A percentile compares a stretch with the other conserved stretches of the same genome.
Conservation (phyloP, 2,888 invertebrate genomes). For the Brachynemurus nebulosus region DNA sequence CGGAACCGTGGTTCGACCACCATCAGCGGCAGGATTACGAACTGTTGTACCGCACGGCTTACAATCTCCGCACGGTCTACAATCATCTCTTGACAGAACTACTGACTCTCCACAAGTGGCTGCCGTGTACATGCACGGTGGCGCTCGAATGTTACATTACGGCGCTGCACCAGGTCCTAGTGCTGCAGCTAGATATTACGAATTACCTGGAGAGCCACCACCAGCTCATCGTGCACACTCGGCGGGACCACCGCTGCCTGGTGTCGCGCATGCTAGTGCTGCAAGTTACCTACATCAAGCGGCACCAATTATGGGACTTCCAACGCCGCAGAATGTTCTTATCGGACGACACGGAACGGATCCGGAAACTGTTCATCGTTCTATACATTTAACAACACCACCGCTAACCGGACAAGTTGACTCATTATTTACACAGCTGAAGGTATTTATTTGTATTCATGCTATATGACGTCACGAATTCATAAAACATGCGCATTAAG, state of each 20-base stretch:
- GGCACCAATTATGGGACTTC: conserved; percentile 28
- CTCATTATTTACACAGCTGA: conserved; percentile 62
- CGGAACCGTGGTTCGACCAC: conserved; percentile 11
- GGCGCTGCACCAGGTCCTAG: conserved; percentile 26
- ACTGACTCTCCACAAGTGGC: conserved; percentile 56
- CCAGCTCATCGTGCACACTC: conserved; percentile 39
- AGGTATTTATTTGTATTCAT: too few species aligned
- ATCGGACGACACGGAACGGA: conserved; percentile 22
- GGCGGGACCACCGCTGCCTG: conserved; percentile 28
- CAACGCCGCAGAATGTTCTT: conserved; percentile 21
- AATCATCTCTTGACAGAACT: conserved; percentile 55
- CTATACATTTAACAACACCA: conserved; percentile 28
- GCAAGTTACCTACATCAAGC: conserved; percentile 25
- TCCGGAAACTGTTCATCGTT: conserved; percentile 19
- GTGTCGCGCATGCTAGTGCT: conserved; percentile 21
- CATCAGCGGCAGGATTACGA: conserved; percentile 35
- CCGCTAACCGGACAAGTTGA: conserved; percentile 59
- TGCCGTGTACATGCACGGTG: conserved; percentile 42
- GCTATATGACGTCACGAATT: not conserved
- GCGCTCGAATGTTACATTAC: conserved; percentile 35
- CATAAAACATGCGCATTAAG: not conserved
- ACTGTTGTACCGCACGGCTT: conserved; percentile 51
- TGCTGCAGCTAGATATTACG: conserved; percentile 36
- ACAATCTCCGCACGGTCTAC: conserved; percentile 53
- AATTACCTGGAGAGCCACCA: conserved; percentile 44